Base-by-base conservation (phyloP, 2,113 vertebrate genomes). In the Ascaphus truei region DNA sequence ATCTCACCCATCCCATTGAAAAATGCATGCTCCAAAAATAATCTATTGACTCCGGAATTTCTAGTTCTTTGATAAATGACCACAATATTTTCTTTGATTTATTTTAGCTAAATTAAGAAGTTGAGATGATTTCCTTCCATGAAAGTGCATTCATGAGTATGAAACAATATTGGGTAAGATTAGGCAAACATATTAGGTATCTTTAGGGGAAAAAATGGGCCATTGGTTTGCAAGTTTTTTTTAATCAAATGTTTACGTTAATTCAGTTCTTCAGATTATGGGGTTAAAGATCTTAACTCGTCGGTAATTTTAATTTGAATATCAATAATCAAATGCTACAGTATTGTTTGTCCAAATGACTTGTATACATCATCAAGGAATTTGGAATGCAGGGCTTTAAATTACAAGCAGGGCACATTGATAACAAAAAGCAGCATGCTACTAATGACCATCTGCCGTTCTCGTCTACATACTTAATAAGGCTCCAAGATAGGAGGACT, bases 291-390 rank as follows among this genome's bases (percentile, higher is more conserved):
- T 61, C 67, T 51, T 69, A 50, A 69, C 43, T 69, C 60, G 22
- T 60, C 57, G 43, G 56, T 50, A 37, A 71, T 71, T 71, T 34
- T 50, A 52, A 52, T 52, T 71, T 31, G 60, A 71, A 61, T 61
- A 50, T 61, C 67, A 71, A 57, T 51, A 71, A 71, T 71, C 67
- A 71, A 52, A 60, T 8, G 16, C 56, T 61, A n/a, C n/a, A n/a
- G n/a, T n/a, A 71, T 71, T 71, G 67, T 71, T 57, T 61, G 45
- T 34, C 67, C 48, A 71, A 71, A 71, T 71, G 16, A 71, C 56
- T 61, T 52, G 67, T 57, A 61, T 71, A 71, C 56, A 68, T 68
- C 58, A 58, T 68, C 65, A 31, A 31, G 47, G 57, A 61, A 23
- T 52, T 61, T 71, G 43, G 66, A 68, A 68, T 59, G 66, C 47